These are phyloP conservation scores for Pseudotriccus pelzelni DNA, from an alignment of 2,797 vertebrate genomes.

Conservation along the genomic window DNA sequence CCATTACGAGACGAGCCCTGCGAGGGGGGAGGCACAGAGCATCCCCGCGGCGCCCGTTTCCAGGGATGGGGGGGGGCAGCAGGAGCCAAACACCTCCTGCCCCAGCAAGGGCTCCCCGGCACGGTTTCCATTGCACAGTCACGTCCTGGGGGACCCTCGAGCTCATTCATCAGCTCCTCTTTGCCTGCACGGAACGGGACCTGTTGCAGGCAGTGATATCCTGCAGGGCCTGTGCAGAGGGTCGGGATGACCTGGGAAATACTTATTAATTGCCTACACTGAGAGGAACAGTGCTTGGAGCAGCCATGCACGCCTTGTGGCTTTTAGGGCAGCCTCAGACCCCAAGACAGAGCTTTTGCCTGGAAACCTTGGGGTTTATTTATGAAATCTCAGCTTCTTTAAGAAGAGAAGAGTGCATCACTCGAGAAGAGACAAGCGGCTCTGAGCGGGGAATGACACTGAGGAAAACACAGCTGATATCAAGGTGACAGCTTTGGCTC, in stretches of 20 bases:
- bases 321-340: neutral
- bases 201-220: neutral
- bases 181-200: accelerated
- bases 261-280: neutral
- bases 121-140: accelerated
- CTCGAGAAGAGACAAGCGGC: neutral
- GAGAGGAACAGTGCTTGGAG: accelerated
- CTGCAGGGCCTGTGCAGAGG: neutral
- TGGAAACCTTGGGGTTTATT: neutral
- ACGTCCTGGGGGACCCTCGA: neutral
- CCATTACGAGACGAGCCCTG: neutral
- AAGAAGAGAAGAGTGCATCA: neutral
- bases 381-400: neutral
- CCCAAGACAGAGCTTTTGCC: neutral
- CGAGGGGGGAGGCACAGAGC: neutral
- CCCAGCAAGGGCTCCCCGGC: neutral
- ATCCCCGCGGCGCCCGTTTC: neutral
- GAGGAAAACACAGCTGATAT: neutral
- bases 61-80: neutral
- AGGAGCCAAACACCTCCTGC: neutral
- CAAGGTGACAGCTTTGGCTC: neutral
- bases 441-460: neutral
- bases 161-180: accelerated
- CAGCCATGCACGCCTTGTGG: accelerated
- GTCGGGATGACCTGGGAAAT: neutral